Percentiles rank a stretch among this genome's conserved stretches.
phyloP scores from a whole-genome alignment of 2,797 vertebrate species.

The Thripadectes ignobilis region DNA sequence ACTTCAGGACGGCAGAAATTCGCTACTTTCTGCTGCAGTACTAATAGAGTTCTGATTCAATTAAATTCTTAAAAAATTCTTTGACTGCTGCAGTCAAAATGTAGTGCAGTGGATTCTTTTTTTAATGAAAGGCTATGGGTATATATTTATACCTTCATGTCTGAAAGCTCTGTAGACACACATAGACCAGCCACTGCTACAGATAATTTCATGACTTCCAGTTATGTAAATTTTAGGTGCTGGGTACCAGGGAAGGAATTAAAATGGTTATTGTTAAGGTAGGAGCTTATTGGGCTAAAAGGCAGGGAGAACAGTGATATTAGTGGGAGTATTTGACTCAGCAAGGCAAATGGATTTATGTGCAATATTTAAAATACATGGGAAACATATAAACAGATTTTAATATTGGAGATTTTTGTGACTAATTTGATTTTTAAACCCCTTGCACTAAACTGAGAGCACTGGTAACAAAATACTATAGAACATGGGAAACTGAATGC shows the following conservation, averaged over 20 bases:
- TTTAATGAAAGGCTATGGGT: background rate
- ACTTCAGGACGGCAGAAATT: constrained; percentile 60
- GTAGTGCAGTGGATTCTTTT: background rate
- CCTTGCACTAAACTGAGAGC: constrained; percentile 53
- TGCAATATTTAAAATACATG: constrained; percentile 41
- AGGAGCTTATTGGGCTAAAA: background rate
- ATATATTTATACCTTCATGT: background rate
- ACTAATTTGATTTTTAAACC: constrained; percentile 56
- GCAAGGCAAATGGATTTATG: constrained; percentile 23
- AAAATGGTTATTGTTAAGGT: constrained; percentile 13
- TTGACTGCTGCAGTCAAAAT: background rate
- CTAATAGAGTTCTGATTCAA: background rate
- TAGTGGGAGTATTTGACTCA: background rate
- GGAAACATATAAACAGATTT: constrained; percentile 17
- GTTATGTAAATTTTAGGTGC: constrained; percentile 7
- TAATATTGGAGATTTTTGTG: constrained; percentile 32
- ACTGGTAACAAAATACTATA: constrained; percentile 68
- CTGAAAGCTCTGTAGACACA: background rate
- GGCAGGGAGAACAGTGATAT: background rate
- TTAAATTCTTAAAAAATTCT: background rate
- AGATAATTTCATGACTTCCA: background rate
- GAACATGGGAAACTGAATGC: constrained; percentile 68
- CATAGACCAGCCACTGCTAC: background rate
- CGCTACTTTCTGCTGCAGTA: background rate
- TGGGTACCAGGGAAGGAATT: constrained; percentile 4